A percentile compares a stretch with the other conserved stretches of the same genome.
These are phyloP conservation scores for Eospalax fontanierii DNA, from an alignment of 2,797 vertebrate species.

Conservation along the genomic window DNA sequence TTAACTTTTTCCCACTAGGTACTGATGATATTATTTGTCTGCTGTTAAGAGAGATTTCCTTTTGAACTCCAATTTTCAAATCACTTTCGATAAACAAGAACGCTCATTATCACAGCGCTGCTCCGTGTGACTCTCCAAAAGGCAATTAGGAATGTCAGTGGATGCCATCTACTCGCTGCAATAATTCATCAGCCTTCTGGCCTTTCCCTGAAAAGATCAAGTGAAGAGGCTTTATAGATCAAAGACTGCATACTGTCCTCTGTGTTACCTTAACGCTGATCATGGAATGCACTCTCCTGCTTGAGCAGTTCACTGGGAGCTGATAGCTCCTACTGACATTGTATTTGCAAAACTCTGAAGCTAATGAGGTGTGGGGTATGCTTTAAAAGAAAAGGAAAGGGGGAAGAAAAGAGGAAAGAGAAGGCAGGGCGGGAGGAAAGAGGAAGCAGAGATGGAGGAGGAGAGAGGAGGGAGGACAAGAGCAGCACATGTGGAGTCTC, in stretches of 20 bases:
- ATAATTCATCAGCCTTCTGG: neutral
- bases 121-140: neutral
- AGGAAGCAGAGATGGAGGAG: neutral
- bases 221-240: neutral
- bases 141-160: neutral
- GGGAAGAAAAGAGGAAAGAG: neutral
- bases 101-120: neutral
- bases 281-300: too few relatives aligned
- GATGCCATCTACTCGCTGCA: neutral
- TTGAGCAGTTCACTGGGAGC: too few relatives aligned
- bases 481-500: neutral
- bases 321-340: too few relatives aligned
- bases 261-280: neutral
- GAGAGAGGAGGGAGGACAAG: too few relatives aligned
- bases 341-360: too few relatives aligned
- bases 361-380: neutral
- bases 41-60: conserved; percentile 23
- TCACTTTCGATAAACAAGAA: conserved; percentile 31
- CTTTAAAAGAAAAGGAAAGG: neutral
- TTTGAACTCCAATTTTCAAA: conserved; percentile 12
- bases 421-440: too few relatives aligned
- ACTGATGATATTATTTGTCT: conserved; percentile 28
- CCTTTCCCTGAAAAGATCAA: neutral
- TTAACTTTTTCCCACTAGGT: neutral
- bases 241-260: too few relatives aligned